Evolutionary conservation across 1,140 invertebrate species (phyloP), one percentile per base, ranked within the genome.

Genomic region (Drosophila lacertosa): DNA sequence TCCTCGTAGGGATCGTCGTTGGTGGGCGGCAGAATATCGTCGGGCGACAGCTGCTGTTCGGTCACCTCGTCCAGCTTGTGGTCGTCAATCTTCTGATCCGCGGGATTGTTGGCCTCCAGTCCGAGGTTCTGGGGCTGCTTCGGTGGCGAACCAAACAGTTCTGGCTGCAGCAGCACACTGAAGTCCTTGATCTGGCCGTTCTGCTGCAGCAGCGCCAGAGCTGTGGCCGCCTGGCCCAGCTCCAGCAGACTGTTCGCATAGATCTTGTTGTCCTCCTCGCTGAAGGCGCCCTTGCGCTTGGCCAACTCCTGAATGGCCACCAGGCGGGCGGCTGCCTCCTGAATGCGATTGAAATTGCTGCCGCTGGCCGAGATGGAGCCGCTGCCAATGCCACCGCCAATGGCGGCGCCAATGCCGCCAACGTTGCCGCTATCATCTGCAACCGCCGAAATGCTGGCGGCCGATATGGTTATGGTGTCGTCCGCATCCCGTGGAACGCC

Each of bases 241-340:
- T 89, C 77, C 2, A 92, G 84, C 59, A 93, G 69, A 65, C 92
- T 91, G 40, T 91, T 83, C 18, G 91, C 89, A 76, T 93, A 93
- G 2, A 84, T 70, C 32, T 69, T 80, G 73, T 93, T 90, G 63
- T 93, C 92, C 53, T 91, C 81, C 10, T 74, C 74, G 42, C 74
- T 92, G 20, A 93, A 84, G 11, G 86, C 74, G 15, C 93, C 92
- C 62, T 91, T 91, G 11, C 79, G 86, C 72, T 93, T 93, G 18
- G 91, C 91, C 37, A 86, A 67, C 70, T 93, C 92, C 76, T 93
- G 93, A 15, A 93, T 78, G 54, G 91, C 89, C 3, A 93, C 91
- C 32, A 93, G 81, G 13, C 92, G 91, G 4, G 91, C 76, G 4
- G 93, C 92, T 6, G 91, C 92, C 33, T 82, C 66, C 55, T 93